Evolutionary conservation across 2,113 vertebrate species (phyloP).

Genomic region (Myiopsitta monachus): DNA sequence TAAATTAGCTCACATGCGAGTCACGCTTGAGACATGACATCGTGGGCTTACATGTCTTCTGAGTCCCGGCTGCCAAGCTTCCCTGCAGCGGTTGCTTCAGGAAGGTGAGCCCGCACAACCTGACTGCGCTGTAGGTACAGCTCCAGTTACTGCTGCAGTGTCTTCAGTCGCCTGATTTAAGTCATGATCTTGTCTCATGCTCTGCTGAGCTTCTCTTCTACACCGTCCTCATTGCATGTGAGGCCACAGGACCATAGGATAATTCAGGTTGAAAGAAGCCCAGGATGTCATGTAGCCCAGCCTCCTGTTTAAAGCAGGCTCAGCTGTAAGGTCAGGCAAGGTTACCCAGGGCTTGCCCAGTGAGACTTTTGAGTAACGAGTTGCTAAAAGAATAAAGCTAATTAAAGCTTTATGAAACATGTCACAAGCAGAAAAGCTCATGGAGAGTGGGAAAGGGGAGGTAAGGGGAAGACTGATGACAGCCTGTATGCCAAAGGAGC

Average conservation of each 20-base stretch:
- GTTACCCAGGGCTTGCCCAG: neutral
- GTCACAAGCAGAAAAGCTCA: conserved; percentile 14
- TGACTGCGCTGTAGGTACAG: neutral
- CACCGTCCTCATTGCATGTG: neutral
- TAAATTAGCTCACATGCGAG: neutral
- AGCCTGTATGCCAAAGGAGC: neutral
- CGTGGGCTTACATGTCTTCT: neutral
- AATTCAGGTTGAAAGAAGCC: conserved; percentile 1
- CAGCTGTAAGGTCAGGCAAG: neutral
- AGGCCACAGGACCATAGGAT: neutral
- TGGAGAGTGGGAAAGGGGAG: neutral
- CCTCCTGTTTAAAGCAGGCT: neutral
- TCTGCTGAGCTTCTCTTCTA: neutral
- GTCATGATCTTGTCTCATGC: neutral
- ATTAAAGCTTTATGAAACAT: conserved; percentile 42
- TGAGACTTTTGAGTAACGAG: neutral
- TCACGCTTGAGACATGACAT: neutral
- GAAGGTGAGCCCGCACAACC: accelerated
- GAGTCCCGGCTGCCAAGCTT: neutral
- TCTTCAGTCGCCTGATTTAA: neutral
- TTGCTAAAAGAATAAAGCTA: neutral
- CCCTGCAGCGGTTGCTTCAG: neutral
- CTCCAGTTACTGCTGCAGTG: accelerated
- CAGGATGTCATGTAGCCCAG: neutral
- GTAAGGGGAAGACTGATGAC: neutral